phyloP scores from a whole-genome alignment of 1,140 invertebrate genomes.

The Brachionus calyciflorus region DNA sequence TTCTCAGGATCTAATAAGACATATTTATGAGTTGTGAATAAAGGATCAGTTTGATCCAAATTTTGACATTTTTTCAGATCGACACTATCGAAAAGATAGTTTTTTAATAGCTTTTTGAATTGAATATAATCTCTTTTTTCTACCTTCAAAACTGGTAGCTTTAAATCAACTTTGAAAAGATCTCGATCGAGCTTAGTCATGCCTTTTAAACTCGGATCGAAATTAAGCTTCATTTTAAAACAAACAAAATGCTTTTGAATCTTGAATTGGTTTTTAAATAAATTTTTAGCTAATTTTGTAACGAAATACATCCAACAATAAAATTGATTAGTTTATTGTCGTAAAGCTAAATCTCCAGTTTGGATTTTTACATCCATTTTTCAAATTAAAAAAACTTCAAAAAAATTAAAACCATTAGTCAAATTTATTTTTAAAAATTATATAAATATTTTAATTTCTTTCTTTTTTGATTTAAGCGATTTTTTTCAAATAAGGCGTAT shows the following conservation, averaged over 20 bases:
- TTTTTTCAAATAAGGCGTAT: slow-evolving; percentile 37
- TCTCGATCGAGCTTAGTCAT: not conserved
- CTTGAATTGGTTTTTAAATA: not conserved
- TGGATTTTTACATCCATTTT: not conserved
- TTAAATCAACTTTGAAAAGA: slow-evolving; percentile 24
- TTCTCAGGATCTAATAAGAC: slow-evolving; percentile 20
- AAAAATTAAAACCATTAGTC: not conserved
- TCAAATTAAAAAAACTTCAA: not conserved
- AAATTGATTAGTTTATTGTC: no score
- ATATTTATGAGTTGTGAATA: slow-evolving; percentile 11
- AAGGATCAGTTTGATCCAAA: not conserved
- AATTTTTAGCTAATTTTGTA: not conserved
- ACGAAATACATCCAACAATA: slow-evolving; percentile 15
- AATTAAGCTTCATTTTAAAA: slow-evolving; percentile 17
- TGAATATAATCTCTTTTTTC: slow-evolving; percentile 5
- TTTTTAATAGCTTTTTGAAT: not conserved
- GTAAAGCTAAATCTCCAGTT: no score
- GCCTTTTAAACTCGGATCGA: slow-evolving; percentile 30
- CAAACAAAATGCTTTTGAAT: not conserved
- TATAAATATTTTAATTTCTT: not conserved
- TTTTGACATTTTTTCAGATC: slow-evolving; percentile 41
- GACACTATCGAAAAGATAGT: not conserved
- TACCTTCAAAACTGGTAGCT: slow-evolving; percentile 1
- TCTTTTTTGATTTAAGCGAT: not conserved
- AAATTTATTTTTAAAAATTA: not conserved